Evolutionary conservation across 2,888 invertebrate species (phyloP), one percentile per base, ranked within the genome.

Genomic region (Apamea epomidion): DNA sequence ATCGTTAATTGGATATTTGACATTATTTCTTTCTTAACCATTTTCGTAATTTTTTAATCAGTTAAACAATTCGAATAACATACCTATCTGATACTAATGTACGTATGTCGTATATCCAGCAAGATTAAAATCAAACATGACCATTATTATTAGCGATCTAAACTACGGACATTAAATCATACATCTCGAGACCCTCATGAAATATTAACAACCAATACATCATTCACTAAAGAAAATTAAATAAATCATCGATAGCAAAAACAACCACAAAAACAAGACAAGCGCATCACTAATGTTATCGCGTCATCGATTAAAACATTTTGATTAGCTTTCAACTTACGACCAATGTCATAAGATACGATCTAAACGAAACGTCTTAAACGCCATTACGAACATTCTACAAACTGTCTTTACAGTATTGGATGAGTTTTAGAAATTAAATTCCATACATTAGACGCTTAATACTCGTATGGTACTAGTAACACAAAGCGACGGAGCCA

Each of bases 321-420:
- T 97, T 97, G 96, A 97, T 96, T 96, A 96, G 96, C 96, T 96
- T 96, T 97, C 96, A 96, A 96, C 96, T 96, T 95, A 96, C 95
- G 94, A 94, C 94, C 95, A 95, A 96, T 96, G 96, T 96, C 95
- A 95, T 96, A 94, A 94, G 95, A 94, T 93, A 93, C 93, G 92
- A 92, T 92, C 93, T 92, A 89, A 91, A 92, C 92, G 90, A 94
- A 96, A 96, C 92, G 95, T 93, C 95, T 89, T 95, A 95, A 95
- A 92, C 92, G 93, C 95, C 95, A 95, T 95, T 93, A 93, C 89
- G 91, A 91, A 90, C 91, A 91, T 91, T 93, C 92, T 87, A 92
- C 88, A 93, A 94, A 92, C 93, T 91, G 94, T 94, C 95, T 91
- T 95, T 95, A 92, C 91, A 90, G 91, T 90, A 91, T 92, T 89